Evolutionary conservation across 2,888 invertebrate species (phyloP).

Genomic region (Chymomyza amoena): DNA sequence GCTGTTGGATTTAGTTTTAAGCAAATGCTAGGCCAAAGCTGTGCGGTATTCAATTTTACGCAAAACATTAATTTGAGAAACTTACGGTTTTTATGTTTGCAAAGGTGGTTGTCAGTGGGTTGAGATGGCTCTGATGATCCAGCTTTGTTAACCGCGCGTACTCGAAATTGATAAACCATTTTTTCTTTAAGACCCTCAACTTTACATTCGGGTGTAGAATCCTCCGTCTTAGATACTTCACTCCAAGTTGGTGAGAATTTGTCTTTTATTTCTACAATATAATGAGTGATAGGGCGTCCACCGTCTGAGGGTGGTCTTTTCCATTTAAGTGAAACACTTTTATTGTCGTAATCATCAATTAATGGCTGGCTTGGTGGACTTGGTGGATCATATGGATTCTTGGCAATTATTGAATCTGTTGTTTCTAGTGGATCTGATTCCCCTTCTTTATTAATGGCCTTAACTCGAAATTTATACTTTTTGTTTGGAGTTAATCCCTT

Average conservation of each 20-base stretch:
- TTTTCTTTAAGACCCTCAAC: conserved; percentile 95
- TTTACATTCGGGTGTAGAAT: conserved; percentile 90
- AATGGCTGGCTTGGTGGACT: conserved; percentile 94
- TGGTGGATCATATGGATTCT: conserved; percentile 97
- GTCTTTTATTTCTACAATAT: conserved; percentile 94
- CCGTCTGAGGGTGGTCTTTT: conserved; percentile 94
- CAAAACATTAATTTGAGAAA: conserved; percentile 57
- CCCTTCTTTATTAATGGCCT: conserved; percentile 97
- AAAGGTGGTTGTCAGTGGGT: conserved; percentile 94
- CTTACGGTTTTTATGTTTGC: conserved; percentile 92
- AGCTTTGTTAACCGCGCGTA: conserved; percentile 96
- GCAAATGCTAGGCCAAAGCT: conserved; percentile 58
- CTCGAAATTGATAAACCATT: conserved; percentile 96
- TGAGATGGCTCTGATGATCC: conserved; percentile 95
- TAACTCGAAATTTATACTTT: conserved; percentile 98
- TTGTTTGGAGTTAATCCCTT: conserved; percentile 95
- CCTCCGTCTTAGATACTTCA: conserved; percentile 91
- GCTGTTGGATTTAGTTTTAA: neutral
- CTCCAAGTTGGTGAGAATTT: conserved; percentile 91
- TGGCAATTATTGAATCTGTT: conserved; percentile 92
- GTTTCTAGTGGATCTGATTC: conserved; percentile 97
- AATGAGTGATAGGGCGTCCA: conserved; percentile 95
- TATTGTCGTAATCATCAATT: conserved; percentile 93
- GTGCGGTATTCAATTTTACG: conserved; percentile 23
- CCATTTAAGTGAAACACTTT: conserved; percentile 94